These are phyloP conservation scores for Apotomis turbidana DNA, from an alignment of 2,888 invertebrate genomes.

Conservation along the genomic window DNA sequence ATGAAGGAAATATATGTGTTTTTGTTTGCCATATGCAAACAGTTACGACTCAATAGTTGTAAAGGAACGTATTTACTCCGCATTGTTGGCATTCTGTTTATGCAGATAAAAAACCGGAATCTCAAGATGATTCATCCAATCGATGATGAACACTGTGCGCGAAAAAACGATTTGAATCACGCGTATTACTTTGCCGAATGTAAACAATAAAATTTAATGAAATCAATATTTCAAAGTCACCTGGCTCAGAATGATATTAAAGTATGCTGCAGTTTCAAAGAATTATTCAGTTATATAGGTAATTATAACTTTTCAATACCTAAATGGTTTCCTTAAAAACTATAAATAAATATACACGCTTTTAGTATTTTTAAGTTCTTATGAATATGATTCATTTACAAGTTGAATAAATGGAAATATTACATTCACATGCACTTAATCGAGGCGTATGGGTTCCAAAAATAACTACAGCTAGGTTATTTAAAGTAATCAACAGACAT, in stretches of 20 bases:
- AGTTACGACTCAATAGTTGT: neutral
- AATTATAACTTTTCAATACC: too few species aligned
- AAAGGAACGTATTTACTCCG: conserved; percentile 39
- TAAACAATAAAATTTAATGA: conserved; percentile 12
- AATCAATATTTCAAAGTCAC: neutral
- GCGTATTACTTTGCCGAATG: conserved; percentile 7
- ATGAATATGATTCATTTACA: too few species aligned
- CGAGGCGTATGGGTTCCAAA: neutral
- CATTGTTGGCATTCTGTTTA: conserved; percentile 36
- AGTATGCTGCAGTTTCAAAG: neutral
- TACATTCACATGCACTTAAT: neutral
- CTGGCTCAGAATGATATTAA: neutral
- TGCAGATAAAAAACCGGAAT: conserved; percentile 54
- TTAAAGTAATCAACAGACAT: neutral
- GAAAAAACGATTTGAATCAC: conserved; percentile 41
- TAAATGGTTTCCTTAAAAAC: too few species aligned
- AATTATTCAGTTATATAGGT: too few species aligned
- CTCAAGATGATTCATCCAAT: conserved; percentile 68
- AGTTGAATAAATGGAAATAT: too few species aligned
- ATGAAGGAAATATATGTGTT: neutral
- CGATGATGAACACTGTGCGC: conserved; percentile 45
- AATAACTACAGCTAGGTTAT: conserved; percentile 5
- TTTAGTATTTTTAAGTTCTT: too few species aligned
- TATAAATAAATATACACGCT: too few species aligned
- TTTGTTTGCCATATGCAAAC: neutral